Conservation (phyloP, 2,888 invertebrate species). For the Heliothis peltigera region DNA sequence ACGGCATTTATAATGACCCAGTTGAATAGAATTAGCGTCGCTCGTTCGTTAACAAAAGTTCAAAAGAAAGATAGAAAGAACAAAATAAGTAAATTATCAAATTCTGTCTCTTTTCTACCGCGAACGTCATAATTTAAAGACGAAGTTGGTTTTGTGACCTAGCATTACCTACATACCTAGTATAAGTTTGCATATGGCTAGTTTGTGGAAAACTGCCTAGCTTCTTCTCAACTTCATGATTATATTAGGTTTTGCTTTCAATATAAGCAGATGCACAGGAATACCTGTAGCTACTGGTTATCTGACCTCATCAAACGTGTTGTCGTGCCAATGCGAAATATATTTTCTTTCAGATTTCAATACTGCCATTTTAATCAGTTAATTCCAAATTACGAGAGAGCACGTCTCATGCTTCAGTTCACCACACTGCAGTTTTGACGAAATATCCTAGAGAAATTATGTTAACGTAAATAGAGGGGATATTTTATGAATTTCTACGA, state of each 20-base stretch:
- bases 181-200: conserved; percentile 12
- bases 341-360: too few species aligned
- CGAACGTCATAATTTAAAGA: conserved; percentile 33
- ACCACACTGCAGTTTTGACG: background rate
- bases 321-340: too few species aligned
- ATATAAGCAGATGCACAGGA: too few species aligned
- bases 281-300: too few species aligned
- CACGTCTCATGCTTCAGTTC: background rate
- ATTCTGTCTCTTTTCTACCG: conserved; percentile 11
- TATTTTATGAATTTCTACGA: too few species aligned
- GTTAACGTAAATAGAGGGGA: too few species aligned
- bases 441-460: background rate
- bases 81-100: conserved; percentile 23
- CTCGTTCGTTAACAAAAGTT: too few species aligned
- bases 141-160: conserved; percentile 22
- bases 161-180: conserved; percentile 23
- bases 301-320: too few species aligned
- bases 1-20: conserved; percentile 42
- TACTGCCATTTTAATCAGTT: background rate
- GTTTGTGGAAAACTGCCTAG: too few species aligned
- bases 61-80: conserved; percentile 10
- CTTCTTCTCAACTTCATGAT: too few species aligned
- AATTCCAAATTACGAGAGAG: background rate
- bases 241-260: too few species aligned
- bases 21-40: conserved; percentile 39